Base-by-base conservation (phyloP, 2,888 invertebrate species). In the Thymelicus lineola region DNA sequence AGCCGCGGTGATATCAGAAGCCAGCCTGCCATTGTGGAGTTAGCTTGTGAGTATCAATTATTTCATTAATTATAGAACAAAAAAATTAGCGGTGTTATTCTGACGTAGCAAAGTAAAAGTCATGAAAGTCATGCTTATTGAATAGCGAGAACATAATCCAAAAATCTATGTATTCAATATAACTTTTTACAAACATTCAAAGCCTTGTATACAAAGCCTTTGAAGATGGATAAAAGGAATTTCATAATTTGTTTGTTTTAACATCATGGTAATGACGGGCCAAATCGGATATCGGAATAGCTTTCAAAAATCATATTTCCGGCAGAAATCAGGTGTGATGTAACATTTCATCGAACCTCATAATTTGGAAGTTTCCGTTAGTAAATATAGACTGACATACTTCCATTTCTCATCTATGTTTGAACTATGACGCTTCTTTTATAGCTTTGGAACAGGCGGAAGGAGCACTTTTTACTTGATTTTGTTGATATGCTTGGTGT, bases 1-100 rank as follows among this genome's bases (percentile, higher is more conserved):
- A 97, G 97, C 75, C 95, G 97, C 71, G 98, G 97, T 14, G 96
- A 96, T 79, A 97, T 98, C 79, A 96, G 96, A 85, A 99, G 98
- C 91, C 97, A 97, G 83, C 95, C 97, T 20, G 99, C 98, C 58
- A 95, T 96, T 69, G 96, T 99, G 66, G 97, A 98, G 90, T 96
- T 98, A 81, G 98, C 99, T 86, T 98, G 99, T 99, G 94, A 98
- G 99, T 98, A 82, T 79, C 72, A 28, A 50, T 45, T 46, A 4
- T 53, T 48, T 9, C 12, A 42, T 12, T 10, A 4, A 42, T 42
- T 12, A 42, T 28, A 28, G 28, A 28, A 28, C 5, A 5, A 0
- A 28, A 28, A 3, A 28, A 28, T 28, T 5, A 28, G 28, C 5
- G 28, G 28, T 28, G 28, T 28, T 28, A 28, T 2, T 28, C 28